Evolutionary conservation across 1,140 invertebrate genomes (phyloP).

Genomic region (Chionoecetes opilio): DNA sequence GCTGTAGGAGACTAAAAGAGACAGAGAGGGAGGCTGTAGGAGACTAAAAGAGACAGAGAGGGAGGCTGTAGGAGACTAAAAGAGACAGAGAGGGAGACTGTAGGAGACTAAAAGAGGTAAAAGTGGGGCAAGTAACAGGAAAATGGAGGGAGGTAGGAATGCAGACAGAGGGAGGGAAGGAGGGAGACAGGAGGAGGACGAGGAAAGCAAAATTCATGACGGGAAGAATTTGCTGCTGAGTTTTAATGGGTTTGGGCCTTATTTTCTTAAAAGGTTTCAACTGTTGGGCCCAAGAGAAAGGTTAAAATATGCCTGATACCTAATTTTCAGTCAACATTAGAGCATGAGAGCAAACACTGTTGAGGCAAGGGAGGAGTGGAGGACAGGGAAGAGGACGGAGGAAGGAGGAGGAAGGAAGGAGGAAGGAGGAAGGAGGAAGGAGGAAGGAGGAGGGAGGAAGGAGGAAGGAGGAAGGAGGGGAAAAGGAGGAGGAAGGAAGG

Average conservation of each 20-base stretch:
- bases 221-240: constrained; percentile 49
- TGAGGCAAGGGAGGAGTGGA: too few relatives aligned
- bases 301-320: constrained; percentile 38
- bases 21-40: neutral
- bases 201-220: constrained; percentile 38
- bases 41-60: too few relatives aligned
- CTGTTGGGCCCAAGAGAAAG: constrained; percentile 29
- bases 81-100: neutral
- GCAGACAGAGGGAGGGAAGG: neutral
- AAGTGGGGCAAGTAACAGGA: too few relatives aligned
- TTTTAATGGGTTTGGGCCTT: constrained; percentile 52
- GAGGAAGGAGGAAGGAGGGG: too few relatives aligned
- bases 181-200: constrained; percentile 9
- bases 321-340: neutral
- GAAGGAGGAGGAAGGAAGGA: too few relatives aligned
- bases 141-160: too few relatives aligned
- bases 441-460: too few relatives aligned
- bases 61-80: too few relatives aligned
- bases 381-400: too few relatives aligned
- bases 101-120: neutral
- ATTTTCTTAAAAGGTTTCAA: constrained; percentile 65
- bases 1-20: neutral
- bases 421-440: too few relatives aligned
- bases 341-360: neutral
- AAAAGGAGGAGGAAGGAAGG: neutral